Base-by-base conservation (phyloP, 2,888 invertebrate genomes). In the Fragum sueziense region DNA sequence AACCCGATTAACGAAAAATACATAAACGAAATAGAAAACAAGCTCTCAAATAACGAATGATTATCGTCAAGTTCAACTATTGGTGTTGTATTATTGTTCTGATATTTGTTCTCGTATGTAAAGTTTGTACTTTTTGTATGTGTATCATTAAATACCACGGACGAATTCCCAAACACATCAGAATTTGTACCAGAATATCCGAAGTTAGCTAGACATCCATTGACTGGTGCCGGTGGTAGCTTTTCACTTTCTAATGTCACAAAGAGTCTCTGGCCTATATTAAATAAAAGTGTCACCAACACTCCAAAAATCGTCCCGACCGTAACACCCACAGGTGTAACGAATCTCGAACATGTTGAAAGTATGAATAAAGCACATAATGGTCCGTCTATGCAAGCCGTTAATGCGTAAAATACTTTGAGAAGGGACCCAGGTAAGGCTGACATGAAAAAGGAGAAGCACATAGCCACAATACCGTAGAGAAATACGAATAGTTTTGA, bases 1-100 rank as follows among this genome's bases (percentile, higher is more conserved):
- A 62, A 70, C 14, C 76, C 76, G n/a, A 70, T 65, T 1, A 70
- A 34, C 1, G 76, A 70, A 41, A 69, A 70, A n/a, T 22, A 14
- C 20, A 54, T 34, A 29, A 57, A 76, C 4, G 76, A 76, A 33
- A 70, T 52, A 6, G 70, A 62, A 52, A 61, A 76, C 1, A 76
- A 29, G 20, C 20, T 65, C n/a, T 70, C 17, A 17, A 76, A 34
- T 25, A 20, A 9, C 0, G 41, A 47, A 1, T n/a, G 25, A 25
- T 11, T 1, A 1, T 17, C 61, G 14, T 11, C 33, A 2, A 2
- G 31, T 6, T 61, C 33, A 3, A 25, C 4, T 57, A 25, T n/a
- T 57, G 2, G 6, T 20, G 57, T 57, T 20, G 57, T 57, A 57
- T 14, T 14, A 25, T 57, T 57, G 25, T 52, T 11, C 52, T 22